Percentiles rank a stretch among this genome's conserved stretches.
Conservation (phyloP, 2,797 vertebrate species). For the Ctenochaetus hawaiiensis region DNA sequence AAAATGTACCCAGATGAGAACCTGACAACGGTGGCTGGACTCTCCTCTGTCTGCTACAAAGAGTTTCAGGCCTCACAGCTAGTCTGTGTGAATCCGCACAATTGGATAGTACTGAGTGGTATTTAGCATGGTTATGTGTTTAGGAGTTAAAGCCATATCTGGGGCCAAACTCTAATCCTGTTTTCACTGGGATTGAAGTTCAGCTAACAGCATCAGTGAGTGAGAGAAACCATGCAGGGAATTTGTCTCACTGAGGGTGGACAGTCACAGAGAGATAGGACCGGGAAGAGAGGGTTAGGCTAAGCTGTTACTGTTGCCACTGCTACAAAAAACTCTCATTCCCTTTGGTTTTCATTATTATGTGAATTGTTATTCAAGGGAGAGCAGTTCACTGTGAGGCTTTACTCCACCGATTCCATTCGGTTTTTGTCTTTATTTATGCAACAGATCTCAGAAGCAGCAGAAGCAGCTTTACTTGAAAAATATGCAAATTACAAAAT, state of each 20-base stretch:
- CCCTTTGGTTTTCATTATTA: conserved; percentile 26
- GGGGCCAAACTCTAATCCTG: conserved; percentile 70
- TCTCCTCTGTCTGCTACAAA: conserved; percentile 23
- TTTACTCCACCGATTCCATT: not conserved
- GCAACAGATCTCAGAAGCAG: not conserved
- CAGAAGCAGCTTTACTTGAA: too few relatives aligned
- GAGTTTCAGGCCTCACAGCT: conserved; percentile 45
- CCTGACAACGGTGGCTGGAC: conserved; percentile 18
- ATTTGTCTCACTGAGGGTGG: conserved; percentile 64
- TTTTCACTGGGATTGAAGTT: conserved; percentile 73
- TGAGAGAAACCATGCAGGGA: conserved; percentile 48
- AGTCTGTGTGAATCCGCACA: conserved; percentile 58
- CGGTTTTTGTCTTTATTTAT: not conserved
- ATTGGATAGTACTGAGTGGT: conserved; percentile 58
- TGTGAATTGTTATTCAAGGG: conserved; percentile 20
- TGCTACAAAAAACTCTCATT: conserved; percentile 19
- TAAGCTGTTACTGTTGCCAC: conserved; percentile 47
- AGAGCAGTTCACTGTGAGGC: not conserved
- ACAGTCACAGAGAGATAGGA: conserved; percentile 50
- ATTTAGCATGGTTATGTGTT: conserved; percentile 68
- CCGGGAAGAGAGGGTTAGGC: conserved; percentile 38
- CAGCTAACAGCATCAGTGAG: conserved; percentile 52
- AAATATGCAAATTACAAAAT: too few relatives aligned
- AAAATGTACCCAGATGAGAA: conserved; percentile 52
- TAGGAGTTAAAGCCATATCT: conserved; percentile 68